Conservation (phyloP, 2,888 invertebrate genomes). For the Drosophila longiperda region DNA sequence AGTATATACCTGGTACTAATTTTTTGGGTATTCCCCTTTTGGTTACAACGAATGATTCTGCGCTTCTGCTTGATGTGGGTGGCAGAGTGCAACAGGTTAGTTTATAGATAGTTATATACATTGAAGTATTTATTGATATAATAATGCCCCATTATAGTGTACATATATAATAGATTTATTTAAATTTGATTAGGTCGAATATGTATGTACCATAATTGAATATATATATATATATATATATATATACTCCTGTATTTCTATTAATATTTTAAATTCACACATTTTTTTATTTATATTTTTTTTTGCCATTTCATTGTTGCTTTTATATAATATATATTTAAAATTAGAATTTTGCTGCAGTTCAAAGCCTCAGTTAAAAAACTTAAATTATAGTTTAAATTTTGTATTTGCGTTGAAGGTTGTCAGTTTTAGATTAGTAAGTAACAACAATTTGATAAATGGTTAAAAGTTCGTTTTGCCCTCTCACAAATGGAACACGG, state of each 20-base stretch:
- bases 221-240: slow-evolving; percentile 49
- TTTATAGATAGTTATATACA: slow-evolving; percentile 12
- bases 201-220: slow-evolving; percentile 51
- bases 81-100: slow-evolving; percentile 44
- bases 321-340: slow-evolving; percentile 43
- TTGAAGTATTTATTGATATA: slow-evolving; percentile 32
- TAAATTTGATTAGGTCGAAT: slow-evolving; percentile 66
- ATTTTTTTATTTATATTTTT: slow-evolving; percentile 29
- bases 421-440: slow-evolving; percentile 40
- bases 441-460: slow-evolving; percentile 38
- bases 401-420: slow-evolving; percentile 14
- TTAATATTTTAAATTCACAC: slow-evolving; percentile 57
- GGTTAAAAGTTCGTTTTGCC: slow-evolving; percentile 21
- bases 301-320: slow-evolving; percentile 25
- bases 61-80: slow-evolving; percentile 20
- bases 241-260: slow-evolving; percentile 36
- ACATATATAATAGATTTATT: slow-evolving; percentile 43
- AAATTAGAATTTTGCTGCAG: slow-evolving; percentile 45
- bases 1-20: slow-evolving; percentile 26
- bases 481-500: slow-evolving; percentile 45
- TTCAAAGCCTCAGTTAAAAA: slow-evolving; percentile 45
- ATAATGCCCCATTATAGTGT: slow-evolving; percentile 64
- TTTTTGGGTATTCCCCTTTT: slow-evolving; percentile 24
- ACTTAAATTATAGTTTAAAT: slow-evolving; percentile 33
- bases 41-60: slow-evolving; percentile 53